Conservation (phyloP, 2,797 vertebrate species). For the Argentina silus region DNA sequence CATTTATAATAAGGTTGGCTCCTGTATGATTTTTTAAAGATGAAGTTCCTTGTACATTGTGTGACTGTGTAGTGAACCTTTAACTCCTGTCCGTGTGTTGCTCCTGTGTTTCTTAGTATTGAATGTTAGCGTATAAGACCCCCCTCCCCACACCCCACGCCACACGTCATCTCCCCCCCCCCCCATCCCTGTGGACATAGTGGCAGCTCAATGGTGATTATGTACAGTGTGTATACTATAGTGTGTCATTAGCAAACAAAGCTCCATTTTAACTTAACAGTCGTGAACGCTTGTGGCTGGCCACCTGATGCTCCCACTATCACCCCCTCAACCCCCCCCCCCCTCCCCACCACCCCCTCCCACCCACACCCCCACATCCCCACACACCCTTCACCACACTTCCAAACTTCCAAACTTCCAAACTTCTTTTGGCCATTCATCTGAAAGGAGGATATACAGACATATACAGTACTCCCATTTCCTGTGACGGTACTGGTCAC, state of each 20-base stretch:
- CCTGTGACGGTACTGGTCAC: conserved; percentile 46
- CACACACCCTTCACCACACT: conserved; percentile 26
- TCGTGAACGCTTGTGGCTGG: conserved; percentile 86
- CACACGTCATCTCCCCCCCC: conserved; percentile 42
- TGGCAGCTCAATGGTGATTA: conserved; percentile 57
- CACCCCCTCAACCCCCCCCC: conserved; percentile 26
- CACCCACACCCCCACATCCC: conserved; percentile 5
- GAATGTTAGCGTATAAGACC: conserved; percentile 79
- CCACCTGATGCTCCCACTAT: conserved; percentile 77
- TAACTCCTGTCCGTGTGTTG: conserved; percentile 67
- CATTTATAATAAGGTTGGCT: conserved; percentile 43
- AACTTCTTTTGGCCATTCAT: neutral
- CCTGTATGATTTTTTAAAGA: conserved; percentile 47
- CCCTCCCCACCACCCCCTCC: conserved; percentile 20
- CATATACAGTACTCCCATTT: conserved; percentile 15
- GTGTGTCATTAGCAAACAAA: conserved; percentile 79
- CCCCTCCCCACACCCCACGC: conserved; percentile 18
- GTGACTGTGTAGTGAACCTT: conserved; percentile 78
- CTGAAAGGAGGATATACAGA: neutral
- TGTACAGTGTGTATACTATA: conserved; percentile 84
- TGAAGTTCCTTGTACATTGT: conserved; percentile 70
- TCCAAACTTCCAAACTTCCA: too few species aligned
- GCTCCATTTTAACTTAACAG: conserved; percentile 82
- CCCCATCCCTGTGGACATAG: conserved; percentile 48
- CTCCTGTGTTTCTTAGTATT: conserved; percentile 68